Conservation (phyloP, 2,797 vertebrate species). For the Florisuga fusca region DNA sequence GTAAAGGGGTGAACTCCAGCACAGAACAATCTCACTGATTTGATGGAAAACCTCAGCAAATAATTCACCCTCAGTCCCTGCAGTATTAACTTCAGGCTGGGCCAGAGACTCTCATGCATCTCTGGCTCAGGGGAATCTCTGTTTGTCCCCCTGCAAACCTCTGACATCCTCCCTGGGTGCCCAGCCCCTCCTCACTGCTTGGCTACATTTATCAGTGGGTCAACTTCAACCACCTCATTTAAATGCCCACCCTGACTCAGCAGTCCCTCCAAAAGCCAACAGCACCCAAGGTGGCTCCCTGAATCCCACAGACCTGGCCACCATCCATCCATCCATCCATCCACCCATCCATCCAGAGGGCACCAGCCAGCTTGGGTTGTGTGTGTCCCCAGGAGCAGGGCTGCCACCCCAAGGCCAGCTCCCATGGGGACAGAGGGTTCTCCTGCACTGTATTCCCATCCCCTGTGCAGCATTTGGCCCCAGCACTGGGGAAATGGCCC, state of each 20-base stretch:
- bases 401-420: accelerated
- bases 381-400: accelerated
- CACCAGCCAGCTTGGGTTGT: accelerated
- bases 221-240: not conserved
- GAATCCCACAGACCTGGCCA: accelerated
- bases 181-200: not conserved
- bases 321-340: accelerated
- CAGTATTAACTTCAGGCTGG: not conserved
- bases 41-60: constrained; percentile 27
- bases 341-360: not conserved
- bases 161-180: accelerated
- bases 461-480: not conserved
- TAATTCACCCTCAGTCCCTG: not conserved
- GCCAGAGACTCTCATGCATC: not conserved
- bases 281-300: accelerated
- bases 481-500: accelerated
- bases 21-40: constrained; percentile 42
- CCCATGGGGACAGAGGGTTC: not conserved
- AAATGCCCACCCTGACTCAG: accelerated
- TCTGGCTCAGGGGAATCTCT: not conserved
- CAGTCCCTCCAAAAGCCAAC: not conserved
- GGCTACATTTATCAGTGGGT: accelerated
- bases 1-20: constrained; percentile 26
- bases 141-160: not conserved
- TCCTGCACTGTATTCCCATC: not conserved